Percentiles rank a stretch among this genome's conserved stretches.
These are phyloP conservation scores for Calliopsis andreniformis DNA, from an alignment of 1,140 invertebrate genomes.

Conservation along the genomic window DNA sequence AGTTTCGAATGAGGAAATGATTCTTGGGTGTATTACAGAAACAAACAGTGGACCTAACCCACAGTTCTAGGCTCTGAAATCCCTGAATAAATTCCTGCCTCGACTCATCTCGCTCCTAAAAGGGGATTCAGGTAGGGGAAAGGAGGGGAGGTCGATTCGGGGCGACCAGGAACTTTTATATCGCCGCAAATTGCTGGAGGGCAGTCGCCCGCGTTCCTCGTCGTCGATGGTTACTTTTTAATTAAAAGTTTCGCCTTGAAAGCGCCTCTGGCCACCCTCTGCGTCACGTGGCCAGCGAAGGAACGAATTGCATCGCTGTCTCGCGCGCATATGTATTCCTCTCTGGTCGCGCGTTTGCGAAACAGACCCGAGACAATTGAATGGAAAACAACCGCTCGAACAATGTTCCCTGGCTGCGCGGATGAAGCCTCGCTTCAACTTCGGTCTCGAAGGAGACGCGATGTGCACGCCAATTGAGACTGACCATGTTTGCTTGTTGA, in stretches of 20 bases:
- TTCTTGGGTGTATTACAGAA: too few species aligned
- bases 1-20: too few species aligned
- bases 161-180: conserved; percentile 53
- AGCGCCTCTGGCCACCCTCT: conserved; percentile 4
- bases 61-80: not conserved
- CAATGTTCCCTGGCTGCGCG: too few species aligned
- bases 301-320: not conserved
- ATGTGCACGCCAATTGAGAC: too few species aligned
- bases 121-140: too few species aligned
- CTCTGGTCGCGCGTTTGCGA: not conserved
- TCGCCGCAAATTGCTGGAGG: conserved; percentile 66
- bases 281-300: not conserved
- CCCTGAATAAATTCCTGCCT: not conserved
- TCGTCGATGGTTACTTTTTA: conserved; percentile 76
- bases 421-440: too few species aligned
- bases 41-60: too few species aligned
- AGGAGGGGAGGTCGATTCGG: too few species aligned
- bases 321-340: too few species aligned
- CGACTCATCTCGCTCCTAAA: not conserved
- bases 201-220: conserved; percentile 12
- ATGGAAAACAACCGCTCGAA: conserved; percentile 2
- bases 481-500: too few species aligned
- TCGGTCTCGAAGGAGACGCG: too few species aligned
- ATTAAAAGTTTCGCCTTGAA: conserved; percentile 77
- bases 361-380: not conserved